Conservation (phyloP, 2,888 invertebrate species). For the Ametastegia equiseti region DNA sequence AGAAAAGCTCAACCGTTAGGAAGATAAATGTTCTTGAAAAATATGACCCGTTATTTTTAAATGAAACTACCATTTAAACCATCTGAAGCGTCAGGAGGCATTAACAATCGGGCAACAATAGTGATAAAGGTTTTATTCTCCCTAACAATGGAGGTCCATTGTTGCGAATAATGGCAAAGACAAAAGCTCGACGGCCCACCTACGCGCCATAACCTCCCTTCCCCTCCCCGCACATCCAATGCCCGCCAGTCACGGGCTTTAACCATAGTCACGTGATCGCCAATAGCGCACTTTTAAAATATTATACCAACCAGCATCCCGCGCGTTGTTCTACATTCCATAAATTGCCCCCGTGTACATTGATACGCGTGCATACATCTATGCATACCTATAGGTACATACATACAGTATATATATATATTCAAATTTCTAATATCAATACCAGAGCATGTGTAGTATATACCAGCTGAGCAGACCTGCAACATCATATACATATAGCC, state of each 20-base stretch:
- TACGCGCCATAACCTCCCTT: slow-evolving; percentile 29
- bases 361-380: background rate
- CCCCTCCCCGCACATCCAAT: slow-evolving; percentile 17
- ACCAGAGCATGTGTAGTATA: no score
- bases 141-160: slow-evolving; percentile 44
- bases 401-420: background rate
- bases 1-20: background rate
- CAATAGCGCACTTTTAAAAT: slow-evolving; percentile 40
- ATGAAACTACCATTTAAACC: slow-evolving; percentile 47
- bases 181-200: slow-evolving; percentile 45
- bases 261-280: slow-evolving; percentile 28
- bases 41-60: slow-evolving; percentile 43
- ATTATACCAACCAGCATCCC: slow-evolving; percentile 1
- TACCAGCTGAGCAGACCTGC: background rate
- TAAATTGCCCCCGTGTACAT: slow-evolving; percentile 6
- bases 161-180: slow-evolving; percentile 47
- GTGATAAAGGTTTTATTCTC: slow-evolving; percentile 48
- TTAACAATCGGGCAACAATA: slow-evolving; percentile 48
- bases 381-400: background rate
- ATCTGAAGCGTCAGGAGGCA: slow-evolving; percentile 43
- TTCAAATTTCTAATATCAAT: background rate
- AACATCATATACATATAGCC: no score
- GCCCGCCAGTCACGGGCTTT: slow-evolving; percentile 31
- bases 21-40: slow-evolving; percentile 41
- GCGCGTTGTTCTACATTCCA: slow-evolving; percentile 46